A percentile compares a stretch with the other conserved stretches of the same genome.
These are phyloP conservation scores for Etheostoma spectabile DNA, from an alignment of 2,113 vertebrate genomes.

Conservation along the genomic window DNA sequence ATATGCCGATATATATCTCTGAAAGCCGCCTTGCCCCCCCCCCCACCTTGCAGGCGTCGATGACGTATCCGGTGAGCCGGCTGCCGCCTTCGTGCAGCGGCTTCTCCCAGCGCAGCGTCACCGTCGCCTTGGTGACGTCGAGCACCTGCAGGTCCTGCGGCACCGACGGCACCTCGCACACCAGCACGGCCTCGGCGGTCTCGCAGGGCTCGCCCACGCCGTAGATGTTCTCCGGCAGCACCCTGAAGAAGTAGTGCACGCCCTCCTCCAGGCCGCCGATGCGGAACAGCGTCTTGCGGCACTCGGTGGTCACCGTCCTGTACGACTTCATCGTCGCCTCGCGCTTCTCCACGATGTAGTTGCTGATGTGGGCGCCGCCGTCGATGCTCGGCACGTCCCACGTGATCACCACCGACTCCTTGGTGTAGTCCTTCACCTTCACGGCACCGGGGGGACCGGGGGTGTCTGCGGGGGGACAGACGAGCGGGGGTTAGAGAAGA, in stretches of 20 bases:
- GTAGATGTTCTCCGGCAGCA: constrained; percentile 97
- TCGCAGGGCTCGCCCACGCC: constrained; percentile 96
- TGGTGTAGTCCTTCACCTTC: constrained; percentile 95
- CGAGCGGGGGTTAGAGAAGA: not conserved
- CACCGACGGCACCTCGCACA: constrained; percentile 94
- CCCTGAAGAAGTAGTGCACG: constrained; percentile 95
- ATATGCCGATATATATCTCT: too few species aligned
- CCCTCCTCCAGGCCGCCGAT: constrained; percentile 93
- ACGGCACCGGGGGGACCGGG: constrained; percentile 94
- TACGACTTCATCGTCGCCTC: constrained; percentile 98
- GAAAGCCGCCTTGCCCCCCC: too few species aligned
- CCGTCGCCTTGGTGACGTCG: constrained; percentile 92
- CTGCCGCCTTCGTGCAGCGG: constrained; percentile 93
- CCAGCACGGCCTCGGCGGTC: constrained; percentile 90
- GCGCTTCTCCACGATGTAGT: constrained; percentile 97
- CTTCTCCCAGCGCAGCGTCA: constrained; percentile 93
- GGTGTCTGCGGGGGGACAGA: constrained; percentile 85
- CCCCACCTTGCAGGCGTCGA: constrained; percentile 97
- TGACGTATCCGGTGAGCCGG: constrained; percentile 91
- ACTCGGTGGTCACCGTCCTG: constrained; percentile 96
- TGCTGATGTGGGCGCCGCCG: constrained; percentile 95
- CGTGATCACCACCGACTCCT: constrained; percentile 96
- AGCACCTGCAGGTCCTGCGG: constrained; percentile 90
- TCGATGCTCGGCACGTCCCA: constrained; percentile 96
- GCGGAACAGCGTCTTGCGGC: constrained; percentile 94